phyloP scores from a whole-genome alignment of 2,888 invertebrate genomes.

The Hermaeophaga mercurialis region DNA sequence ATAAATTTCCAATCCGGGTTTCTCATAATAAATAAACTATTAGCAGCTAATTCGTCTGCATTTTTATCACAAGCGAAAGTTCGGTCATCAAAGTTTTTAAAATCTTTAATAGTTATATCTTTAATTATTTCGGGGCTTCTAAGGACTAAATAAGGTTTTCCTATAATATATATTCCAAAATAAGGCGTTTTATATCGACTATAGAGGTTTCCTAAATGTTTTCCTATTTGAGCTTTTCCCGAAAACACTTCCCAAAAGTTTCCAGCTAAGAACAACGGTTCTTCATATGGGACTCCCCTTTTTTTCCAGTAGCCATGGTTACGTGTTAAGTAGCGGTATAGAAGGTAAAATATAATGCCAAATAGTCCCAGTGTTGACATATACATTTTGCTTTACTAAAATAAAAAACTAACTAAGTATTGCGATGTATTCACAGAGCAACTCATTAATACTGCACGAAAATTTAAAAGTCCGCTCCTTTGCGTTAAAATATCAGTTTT shows the following conservation, averaged over 20 bases:
- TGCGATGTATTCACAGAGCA: no score
- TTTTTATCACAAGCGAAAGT: constrained; percentile 58
- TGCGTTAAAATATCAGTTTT: no score
- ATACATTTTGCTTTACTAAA: neutral
- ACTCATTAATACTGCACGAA: no score
- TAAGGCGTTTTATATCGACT: constrained; percentile 48
- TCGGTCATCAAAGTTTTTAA: constrained; percentile 59
- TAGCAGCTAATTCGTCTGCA: constrained; percentile 56
- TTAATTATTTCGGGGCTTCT: constrained; percentile 58
- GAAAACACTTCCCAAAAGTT: constrained; percentile 46
- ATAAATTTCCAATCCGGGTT: constrained; percentile 62
- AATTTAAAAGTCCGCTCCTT: no score
- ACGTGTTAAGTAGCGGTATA: constrained; percentile 39
- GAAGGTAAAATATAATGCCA: constrained; percentile 28
- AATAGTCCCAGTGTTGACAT: constrained; percentile 30
- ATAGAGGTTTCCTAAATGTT: constrained; percentile 52
- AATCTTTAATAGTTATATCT: constrained; percentile 57
- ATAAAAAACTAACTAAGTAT: no score
- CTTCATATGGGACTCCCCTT: constrained; percentile 42
- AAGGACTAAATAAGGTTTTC: constrained; percentile 58
- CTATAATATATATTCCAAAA: constrained; percentile 59
- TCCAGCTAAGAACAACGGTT: constrained; percentile 43
- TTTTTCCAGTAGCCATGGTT: constrained; percentile 45
- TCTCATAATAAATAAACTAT: constrained; percentile 57
- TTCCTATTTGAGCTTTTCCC: constrained; percentile 50